Base-by-base conservation (phyloP, 2,113 vertebrate species). In the Collichthys lucidus region DNA sequence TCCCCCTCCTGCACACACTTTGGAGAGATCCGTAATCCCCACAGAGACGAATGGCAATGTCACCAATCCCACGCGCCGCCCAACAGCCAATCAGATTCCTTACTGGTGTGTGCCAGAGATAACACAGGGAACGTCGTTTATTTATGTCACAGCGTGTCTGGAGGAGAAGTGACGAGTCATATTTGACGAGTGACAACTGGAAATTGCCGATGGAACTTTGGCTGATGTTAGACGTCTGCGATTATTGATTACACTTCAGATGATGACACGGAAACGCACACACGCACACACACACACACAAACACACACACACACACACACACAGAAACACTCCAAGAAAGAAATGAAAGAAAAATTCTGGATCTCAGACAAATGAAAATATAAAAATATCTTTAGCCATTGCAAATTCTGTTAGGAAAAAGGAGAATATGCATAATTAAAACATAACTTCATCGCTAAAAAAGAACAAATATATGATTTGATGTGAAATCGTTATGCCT, bases 41-140 rank as follows among this genome's bases (percentile, higher is more conserved):
- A 6, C 55, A 1, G 44, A 73, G 61, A 68, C 55, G 65, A 82
- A 83, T 42, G 79, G 29, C 79, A 49, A 3, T 84, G 82, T 84
- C 77, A 80, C 64, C 72, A 68, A 50, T 79, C 73, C 63, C 40
- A 77, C 71, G 6, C 52, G 4, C 16, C 55, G 42, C 60, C 73
- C 80, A 78, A 64, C 72, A 85, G 70, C 83, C 88, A 86, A 86
- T 90, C 87, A 72, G 88, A 89, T 80, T 74, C 47, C 60, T 77
- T 79, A 57, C 84, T 77, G 64, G 68, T 91, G 86, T 74, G 83
- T 80, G 73, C 77, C 49, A 65, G 66, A 83, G 86, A 93, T 90
- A 88, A 91, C 61, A 68, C 65, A 64, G 65, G 50, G 78, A 78
- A 77, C 80, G 22, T 79, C n/a, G 74, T 66, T 20, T 52, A 47